A percentile compares a stretch with the other conserved stretches of the same genome.
These are phyloP conservation scores for Ptychoptera contaminata DNA, from an alignment of 2,888 invertebrate species.

Conservation along the genomic window DNA sequence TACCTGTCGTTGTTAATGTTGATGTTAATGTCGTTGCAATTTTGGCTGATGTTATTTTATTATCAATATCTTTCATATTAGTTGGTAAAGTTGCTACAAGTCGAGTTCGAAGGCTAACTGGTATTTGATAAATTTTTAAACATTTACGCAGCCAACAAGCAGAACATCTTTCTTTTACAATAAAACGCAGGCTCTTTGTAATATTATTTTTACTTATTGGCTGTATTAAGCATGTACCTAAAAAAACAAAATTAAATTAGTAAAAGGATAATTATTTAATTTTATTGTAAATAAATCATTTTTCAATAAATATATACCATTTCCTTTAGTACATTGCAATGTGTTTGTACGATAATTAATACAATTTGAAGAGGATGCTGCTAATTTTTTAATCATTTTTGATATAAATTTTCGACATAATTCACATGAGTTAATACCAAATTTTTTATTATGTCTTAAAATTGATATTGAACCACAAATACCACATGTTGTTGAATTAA, in stretches of 20 bases:
- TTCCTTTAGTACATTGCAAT: slow-evolving; percentile 39
- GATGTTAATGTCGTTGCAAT: too few species aligned
- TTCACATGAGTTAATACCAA: slow-evolving; percentile 72
- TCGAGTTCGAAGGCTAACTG: slow-evolving; percentile 47
- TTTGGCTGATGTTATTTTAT: too few species aligned
- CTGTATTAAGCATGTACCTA: slow-evolving; percentile 48
- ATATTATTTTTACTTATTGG: slow-evolving; percentile 54
- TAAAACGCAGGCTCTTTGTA: slow-evolving; percentile 49
- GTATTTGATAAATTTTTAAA: slow-evolving; percentile 62
- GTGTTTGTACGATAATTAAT: slow-evolving; percentile 22
- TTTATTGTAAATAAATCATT: not conserved
- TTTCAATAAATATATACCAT: slow-evolving; percentile 37
- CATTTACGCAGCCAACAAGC: slow-evolving; percentile 83
- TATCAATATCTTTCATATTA: slow-evolving; percentile 5
- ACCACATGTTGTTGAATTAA: slow-evolving; percentile 53
- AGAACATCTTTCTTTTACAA: slow-evolving; percentile 60
- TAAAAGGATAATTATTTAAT: not conserved
- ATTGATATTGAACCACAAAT: slow-evolving; percentile 52
- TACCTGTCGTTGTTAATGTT: not conserved
- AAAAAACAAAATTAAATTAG: not conserved
- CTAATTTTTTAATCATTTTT: slow-evolving; percentile 51
- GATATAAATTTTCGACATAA: slow-evolving; percentile 77
- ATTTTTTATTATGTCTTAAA: slow-evolving; percentile 52
- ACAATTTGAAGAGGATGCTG: slow-evolving; percentile 23
- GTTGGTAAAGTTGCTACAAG: slow-evolving; percentile 53